Conservation (phyloP, 53 echinoderm and acorn worm genomes). For the Zoroaster sp. region DNA sequence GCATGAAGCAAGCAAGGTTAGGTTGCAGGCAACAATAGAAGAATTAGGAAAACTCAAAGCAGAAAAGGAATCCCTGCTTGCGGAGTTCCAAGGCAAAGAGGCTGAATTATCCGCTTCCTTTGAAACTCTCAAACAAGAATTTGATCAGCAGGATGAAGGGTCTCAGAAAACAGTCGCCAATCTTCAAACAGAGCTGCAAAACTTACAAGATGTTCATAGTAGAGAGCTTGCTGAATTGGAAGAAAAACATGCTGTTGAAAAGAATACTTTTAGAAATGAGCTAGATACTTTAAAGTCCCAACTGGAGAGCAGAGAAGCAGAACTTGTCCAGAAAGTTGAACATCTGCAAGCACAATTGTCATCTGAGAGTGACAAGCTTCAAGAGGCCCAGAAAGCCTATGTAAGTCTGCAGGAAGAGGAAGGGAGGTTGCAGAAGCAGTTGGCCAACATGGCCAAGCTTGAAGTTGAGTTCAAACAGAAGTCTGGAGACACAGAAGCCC, state of each 20-base stretch:
- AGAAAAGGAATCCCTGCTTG: conserved; percentile 46
- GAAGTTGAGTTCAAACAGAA: conserved; percentile 46
- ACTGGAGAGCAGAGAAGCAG: background rate
- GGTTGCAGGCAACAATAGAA: conserved; percentile 65
- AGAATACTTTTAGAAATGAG: background rate
- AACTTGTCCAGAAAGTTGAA: background rate
- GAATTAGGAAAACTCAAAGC: conserved; percentile 57
- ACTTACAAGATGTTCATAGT: background rate
- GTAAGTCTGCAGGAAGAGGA: conserved; percentile 8
- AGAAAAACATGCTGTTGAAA: background rate
- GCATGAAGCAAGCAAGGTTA: conserved; percentile 57
- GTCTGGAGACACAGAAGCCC: conserved; percentile 29
- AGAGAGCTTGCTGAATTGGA: background rate
- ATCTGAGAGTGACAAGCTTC: background rate
- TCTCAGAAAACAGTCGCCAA: conserved; percentile 53
- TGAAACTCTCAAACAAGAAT: conserved; percentile 41
- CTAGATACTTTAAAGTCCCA: background rate
- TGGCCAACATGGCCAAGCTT: conserved; percentile 31
- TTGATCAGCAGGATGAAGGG: conserved; percentile 44
- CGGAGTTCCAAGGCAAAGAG: conserved; percentile 29
- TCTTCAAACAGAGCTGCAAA: conserved; percentile 44
- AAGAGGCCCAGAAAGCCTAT: conserved; percentile 2
- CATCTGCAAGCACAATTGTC: background rate
- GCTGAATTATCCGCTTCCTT: conserved; percentile 24
- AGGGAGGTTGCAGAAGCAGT: conserved; percentile 14